Percentiles rank a stretch among this genome's conserved stretches.
Evolutionary conservation across 2,888 invertebrate species (phyloP).

Genomic region (Sisyra nigra): DNA sequence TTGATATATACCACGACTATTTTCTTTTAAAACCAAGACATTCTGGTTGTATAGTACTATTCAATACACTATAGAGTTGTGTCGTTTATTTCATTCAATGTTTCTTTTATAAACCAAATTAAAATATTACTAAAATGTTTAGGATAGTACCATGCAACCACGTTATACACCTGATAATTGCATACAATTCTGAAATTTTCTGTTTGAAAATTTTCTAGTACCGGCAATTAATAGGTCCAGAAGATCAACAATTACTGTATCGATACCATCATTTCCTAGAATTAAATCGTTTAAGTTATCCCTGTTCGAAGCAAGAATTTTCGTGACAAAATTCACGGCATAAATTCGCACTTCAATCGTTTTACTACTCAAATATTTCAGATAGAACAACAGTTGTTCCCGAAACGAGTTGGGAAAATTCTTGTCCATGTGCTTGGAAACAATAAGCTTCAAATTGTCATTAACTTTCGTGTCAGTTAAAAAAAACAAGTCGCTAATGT

Average conservation of each 20-base stretch:
- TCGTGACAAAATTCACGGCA: slow-evolving; percentile 54
- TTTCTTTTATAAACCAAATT: no score
- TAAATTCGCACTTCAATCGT: slow-evolving; percentile 62
- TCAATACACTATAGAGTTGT: no score
- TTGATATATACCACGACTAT: no score
- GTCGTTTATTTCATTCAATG: no score
- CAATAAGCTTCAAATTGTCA: slow-evolving; percentile 42
- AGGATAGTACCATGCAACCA: no score
- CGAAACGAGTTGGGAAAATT: slow-evolving; percentile 38
- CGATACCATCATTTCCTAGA: slow-evolving; percentile 51
- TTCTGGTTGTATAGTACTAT: no score
- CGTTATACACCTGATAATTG: no score
- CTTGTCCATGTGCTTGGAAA: slow-evolving; percentile 37
- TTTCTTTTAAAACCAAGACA: no score
- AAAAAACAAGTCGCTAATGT: slow-evolving; percentile 75
- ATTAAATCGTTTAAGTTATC: slow-evolving; percentile 54
- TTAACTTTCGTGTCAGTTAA: slow-evolving; percentile 52
- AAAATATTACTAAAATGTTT: no score
- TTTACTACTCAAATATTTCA: slow-evolving; percentile 60
- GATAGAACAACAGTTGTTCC: slow-evolving; percentile 47
- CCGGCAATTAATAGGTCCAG: slow-evolving; percentile 47
- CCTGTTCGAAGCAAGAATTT: slow-evolving; percentile 50
- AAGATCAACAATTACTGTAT: slow-evolving; percentile 51
- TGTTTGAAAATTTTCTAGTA: no score
- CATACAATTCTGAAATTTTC: no score